Conservation (phyloP, 2,888 invertebrate species). For the Toxonevra muliebris region DNA sequence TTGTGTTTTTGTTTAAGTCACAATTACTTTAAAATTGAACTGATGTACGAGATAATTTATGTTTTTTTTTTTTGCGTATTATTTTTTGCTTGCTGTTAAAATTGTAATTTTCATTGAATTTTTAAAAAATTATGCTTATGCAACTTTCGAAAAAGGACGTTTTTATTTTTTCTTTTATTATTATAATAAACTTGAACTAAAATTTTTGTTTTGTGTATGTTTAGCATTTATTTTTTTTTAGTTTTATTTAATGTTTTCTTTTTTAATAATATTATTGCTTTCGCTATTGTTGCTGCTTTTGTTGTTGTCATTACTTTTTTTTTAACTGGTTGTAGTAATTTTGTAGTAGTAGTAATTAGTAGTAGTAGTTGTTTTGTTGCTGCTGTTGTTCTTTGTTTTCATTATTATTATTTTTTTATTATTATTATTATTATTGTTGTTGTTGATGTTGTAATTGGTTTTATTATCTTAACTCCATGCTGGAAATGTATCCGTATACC, state of each 20-base stretch:
- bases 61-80: conserved; percentile 1
- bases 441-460: conserved; percentile 31
- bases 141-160: not conserved
- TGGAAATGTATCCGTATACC: conserved; percentile 66
- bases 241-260: not conserved
- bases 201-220: no score
- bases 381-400: conserved; percentile 23
- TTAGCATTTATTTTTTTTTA: not conserved
- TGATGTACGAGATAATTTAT: no score
- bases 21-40: not conserved
- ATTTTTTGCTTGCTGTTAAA: not conserved
- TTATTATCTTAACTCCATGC: conserved; percentile 64
- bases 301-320: conserved; percentile 3
- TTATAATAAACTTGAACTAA: not conserved
- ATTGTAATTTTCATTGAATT: not conserved
- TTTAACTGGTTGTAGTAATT: conserved; percentile 8
- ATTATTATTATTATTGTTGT: conserved; percentile 41
- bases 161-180: not conserved
- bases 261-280: conserved; percentile 1
- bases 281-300: conserved; percentile 9
- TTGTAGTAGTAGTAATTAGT: conserved; percentile 15
- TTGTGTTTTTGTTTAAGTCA: not conserved
- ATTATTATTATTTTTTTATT: conserved; percentile 30
- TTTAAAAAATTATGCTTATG: conserved; percentile 4
- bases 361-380: conserved; percentile 23